Evolutionary conservation across 64 coral and sea anemone species (phyloP), one percentile per base, ranked within the genome.

Genomic region (Catalaphyllia jardinei): DNA sequence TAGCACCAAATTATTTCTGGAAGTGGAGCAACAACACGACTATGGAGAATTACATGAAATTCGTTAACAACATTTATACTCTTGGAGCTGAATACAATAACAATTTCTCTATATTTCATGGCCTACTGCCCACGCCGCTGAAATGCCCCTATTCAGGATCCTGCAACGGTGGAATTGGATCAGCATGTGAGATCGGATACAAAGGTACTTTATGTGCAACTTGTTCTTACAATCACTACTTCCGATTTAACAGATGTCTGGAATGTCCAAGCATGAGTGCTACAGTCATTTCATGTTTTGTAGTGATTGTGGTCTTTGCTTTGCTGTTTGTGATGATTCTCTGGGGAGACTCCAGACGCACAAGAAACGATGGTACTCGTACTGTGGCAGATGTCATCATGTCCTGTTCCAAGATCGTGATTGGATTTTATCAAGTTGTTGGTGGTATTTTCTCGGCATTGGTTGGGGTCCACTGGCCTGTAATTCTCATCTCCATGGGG

Each of bases 351-450:
- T 88, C 86, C 27, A 95, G 77, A 61, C 74, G 60, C 14, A 61
- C 88, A 0, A 67, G 54, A 30, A 77, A 88, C 9, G 71, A 90
- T 46, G 39, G 90, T 72, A 92, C 89, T 46, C 69, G 94, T 72
- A 92, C 89, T 18, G n/a, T 89, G 4, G 94, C 94, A 62, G 94
- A 95, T 61, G 84, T 92, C 33, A 92, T 92, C 64, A 91, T 95
- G 57, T 95, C 94, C 1, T 95, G 94, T 17, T 85, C 88, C 30
- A 95, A 95, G 84, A 95, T 95, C 80, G 78, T 95, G 8, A 82
- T 95, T 52, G 94, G 94, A 25, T 95, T 95, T 86, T 89, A 95
- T 72, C 94, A 95, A 79, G 94, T 95, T 63, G 88, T 95, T 72
- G 61, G 79, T 72, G 94, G 90, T 7, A 62, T 95, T 14, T 95